Percentiles rank a stretch among this genome's conserved stretches.
phyloP scores from a whole-genome alignment of 2,888 invertebrate genomes.

The Quadroppia sp. region DNA sequence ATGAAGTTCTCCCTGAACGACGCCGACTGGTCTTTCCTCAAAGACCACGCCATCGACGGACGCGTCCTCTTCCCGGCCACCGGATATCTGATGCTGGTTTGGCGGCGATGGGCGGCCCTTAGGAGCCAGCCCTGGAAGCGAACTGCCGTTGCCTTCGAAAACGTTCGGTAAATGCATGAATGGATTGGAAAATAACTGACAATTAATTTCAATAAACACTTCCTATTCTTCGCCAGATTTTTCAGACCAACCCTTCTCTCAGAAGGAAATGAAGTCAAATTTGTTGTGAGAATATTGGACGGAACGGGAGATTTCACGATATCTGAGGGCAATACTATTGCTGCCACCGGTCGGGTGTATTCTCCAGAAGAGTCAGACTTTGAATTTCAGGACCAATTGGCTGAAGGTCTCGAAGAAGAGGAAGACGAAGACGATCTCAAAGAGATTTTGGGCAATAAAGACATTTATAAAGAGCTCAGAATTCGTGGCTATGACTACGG shows the following conservation, averaged over 20 bases:
- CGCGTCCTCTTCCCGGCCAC: conserved; percentile 58
- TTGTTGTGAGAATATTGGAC: conserved; percentile 49
- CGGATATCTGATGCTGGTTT: conserved; percentile 62
- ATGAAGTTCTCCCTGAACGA: conserved; percentile 24
- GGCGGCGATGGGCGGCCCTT: conserved; percentile 66
- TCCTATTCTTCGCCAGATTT: no score
- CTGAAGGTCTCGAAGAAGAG: background rate
- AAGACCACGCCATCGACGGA: conserved; percentile 63
- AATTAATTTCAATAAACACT: no score
- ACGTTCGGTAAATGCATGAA: conserved; percentile 9
- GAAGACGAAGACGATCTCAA: no score
- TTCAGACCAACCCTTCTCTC: conserved; percentile 32
- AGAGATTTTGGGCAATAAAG: conserved; percentile 52
- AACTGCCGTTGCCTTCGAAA: conserved; percentile 33
- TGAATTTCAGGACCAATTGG: conserved; percentile 24
- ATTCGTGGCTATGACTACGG: conserved; percentile 80
- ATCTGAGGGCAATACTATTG: conserved; percentile 51
- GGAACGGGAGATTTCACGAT: conserved; percentile 54
- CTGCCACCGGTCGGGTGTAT: conserved; percentile 52
- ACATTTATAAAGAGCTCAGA: conserved; percentile 79
- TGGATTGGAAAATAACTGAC: no score
- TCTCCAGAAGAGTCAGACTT: conserved; percentile 37
- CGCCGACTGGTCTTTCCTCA: conserved; percentile 45
- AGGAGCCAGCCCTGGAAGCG: background rate
- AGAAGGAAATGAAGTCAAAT: conserved; percentile 23